Conservation (phyloP, 92 coral and sea anemone species). For the Epizoanthus rinbou region DNA sequence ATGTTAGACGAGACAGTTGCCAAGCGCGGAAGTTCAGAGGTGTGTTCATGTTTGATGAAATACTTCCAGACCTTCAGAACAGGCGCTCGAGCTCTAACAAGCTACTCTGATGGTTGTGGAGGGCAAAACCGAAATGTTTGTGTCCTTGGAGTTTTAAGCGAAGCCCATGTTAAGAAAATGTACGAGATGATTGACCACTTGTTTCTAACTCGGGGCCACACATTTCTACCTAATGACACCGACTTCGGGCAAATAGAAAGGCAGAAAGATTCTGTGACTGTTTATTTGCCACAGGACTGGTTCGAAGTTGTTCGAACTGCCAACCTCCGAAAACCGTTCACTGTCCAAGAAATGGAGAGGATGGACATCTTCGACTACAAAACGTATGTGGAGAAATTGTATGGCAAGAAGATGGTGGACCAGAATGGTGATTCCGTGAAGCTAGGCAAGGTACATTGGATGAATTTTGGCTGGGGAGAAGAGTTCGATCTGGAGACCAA, state of each 20-base stretch:
- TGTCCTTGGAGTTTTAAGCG: conserved; percentile 32
- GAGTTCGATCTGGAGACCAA: conserved; percentile 11
- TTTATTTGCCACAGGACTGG: conserved; percentile 51
- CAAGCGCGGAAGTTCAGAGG: conserved; percentile 36
- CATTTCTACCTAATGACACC: conserved; percentile 54
- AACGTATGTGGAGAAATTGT: neutral
- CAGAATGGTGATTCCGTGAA: neutral
- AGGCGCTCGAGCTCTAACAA: conserved; percentile 21
- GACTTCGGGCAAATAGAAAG: conserved; percentile 53
- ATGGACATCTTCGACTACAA: conserved; percentile 17
- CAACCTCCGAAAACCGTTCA: conserved; percentile 42
- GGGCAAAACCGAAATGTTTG: conserved; percentile 51
- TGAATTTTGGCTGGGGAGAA: conserved; percentile 52
- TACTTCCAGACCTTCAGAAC: conserved; percentile 28
- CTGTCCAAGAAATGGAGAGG: neutral
- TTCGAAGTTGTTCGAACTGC: conserved; percentile 18
- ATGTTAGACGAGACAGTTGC: conserved; percentile 54
- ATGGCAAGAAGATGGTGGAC: conserved; percentile 8
- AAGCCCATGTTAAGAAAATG: conserved; percentile 26
- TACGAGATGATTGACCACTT: conserved; percentile 36
- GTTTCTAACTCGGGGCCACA: conserved; percentile 52
- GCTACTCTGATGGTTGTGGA: conserved; percentile 49
- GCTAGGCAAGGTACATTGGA: conserved; percentile 27
- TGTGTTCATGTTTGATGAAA: conserved; percentile 32
- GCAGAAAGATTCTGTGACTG: conserved; percentile 31